These are phyloP conservation scores for Cataglyphis hispanica DNA, from an alignment of 1,140 invertebrate species.

Conservation along the genomic window DNA sequence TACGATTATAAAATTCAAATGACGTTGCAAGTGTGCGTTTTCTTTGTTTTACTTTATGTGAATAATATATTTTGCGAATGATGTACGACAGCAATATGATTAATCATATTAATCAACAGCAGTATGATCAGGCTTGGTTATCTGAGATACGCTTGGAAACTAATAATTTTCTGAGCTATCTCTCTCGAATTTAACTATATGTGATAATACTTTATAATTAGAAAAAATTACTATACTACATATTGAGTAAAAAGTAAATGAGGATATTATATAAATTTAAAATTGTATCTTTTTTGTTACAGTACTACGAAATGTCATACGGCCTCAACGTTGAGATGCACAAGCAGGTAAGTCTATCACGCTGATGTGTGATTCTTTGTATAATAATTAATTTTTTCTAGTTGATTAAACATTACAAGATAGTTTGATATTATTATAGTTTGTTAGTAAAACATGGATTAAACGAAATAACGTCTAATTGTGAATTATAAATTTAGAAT, in stretches of 20 bases:
- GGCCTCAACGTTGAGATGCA: conserved; percentile 94
- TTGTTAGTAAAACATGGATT: not conserved
- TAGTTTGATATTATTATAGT: not conserved
- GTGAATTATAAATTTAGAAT: not conserved
- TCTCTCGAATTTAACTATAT: not conserved
- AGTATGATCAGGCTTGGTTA: not conserved
- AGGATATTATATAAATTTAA: conserved; percentile 15
- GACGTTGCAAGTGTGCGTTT: not conserved
- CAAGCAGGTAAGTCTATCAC: conserved; percentile 90
- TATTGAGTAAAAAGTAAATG: not conserved
- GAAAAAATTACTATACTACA: not conserved
- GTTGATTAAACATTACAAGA: not conserved
- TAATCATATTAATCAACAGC: no score
- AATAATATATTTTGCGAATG: no score
- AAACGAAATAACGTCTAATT: not conserved
- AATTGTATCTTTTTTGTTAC: conserved; percentile 84
- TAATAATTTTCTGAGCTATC: not conserved
- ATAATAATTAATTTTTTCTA: conserved; percentile 15
- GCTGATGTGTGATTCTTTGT: no score
- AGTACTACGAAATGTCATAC: conserved; percentile 95
- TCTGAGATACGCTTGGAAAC: not conserved
- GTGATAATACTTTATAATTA: conserved; percentile 26
- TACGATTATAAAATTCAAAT: not conserved
- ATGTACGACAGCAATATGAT: no score
- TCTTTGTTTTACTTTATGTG: not conserved